Evolutionary conservation across 2,113 vertebrate species (phyloP).

Genomic region (Paracanthobrama guichenoti): DNA sequence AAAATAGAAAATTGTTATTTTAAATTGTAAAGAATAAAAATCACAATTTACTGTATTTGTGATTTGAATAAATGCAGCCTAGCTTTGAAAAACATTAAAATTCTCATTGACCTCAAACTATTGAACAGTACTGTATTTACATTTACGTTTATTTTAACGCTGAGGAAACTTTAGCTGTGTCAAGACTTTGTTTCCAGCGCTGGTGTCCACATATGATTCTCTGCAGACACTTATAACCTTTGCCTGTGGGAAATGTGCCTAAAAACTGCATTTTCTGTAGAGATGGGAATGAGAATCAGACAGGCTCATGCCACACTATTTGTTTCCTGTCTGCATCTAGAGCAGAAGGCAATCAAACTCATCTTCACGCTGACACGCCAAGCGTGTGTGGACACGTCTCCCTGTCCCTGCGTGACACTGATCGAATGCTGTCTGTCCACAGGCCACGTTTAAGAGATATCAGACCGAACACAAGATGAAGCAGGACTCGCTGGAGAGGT

Average conservation of each 20-base stretch:
- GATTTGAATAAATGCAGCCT: too few species aligned
- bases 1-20: too few species aligned
- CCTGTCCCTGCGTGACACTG: not conserved
- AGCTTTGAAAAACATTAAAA: too few species aligned
- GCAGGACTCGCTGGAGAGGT: constrained; percentile 90
- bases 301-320: not conserved
- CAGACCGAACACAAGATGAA: constrained; percentile 91
- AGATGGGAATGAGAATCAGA: not conserved
- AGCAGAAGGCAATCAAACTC: not conserved
- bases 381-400: not conserved
- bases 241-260: not conserved
- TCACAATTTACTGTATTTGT: too few species aligned
- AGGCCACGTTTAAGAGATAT: constrained; percentile 97
- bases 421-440: constrained; percentile 49
- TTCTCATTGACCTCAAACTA: too few species aligned
- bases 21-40: too few species aligned
- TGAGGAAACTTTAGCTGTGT: too few species aligned
- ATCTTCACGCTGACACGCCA: not conserved
- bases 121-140: too few species aligned
- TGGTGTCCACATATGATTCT: not conserved
- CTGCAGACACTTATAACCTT: not conserved
- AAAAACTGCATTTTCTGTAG: not conserved
- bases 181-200: not conserved
- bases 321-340: not conserved
- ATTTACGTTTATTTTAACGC: too few species aligned